Conservation (phyloP, 2,797 vertebrate genomes). For the Argyrosomus regius region DNA sequence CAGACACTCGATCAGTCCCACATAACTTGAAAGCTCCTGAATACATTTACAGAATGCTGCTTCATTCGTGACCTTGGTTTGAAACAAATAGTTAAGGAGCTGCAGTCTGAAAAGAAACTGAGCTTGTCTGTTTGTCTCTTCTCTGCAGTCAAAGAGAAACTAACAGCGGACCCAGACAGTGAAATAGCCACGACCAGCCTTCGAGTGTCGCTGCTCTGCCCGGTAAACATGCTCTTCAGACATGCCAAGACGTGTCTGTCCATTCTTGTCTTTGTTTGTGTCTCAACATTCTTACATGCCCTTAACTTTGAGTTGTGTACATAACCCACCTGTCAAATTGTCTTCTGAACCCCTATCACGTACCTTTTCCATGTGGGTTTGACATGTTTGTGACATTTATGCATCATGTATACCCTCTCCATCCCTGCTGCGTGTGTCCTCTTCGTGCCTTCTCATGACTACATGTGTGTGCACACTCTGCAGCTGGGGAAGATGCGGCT, state of each 20-base stretch:
- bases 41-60: neutral
- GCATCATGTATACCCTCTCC: slow-evolving; percentile 3
- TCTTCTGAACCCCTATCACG: slow-evolving; percentile 23
- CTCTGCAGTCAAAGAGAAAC: slow-evolving; percentile 95
- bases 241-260: slow-evolving; percentile 37
- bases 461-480: slow-evolving; percentile 14
- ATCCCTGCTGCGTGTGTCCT: slow-evolving; percentile 42
- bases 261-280: slow-evolving; percentile 25
- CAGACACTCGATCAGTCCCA: neutral
- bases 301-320: slow-evolving; percentile 6
- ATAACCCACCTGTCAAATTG: slow-evolving; percentile 24
- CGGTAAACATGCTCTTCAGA: slow-evolving; percentile 84
- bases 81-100: neutral
- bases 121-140: slow-evolving; percentile 51
- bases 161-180: slow-evolving; percentile 97
- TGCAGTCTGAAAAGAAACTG: neutral
- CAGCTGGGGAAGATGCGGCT: slow-evolving; percentile 98
- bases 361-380: slow-evolving; percentile 50
- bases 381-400: slow-evolving; percentile 46
- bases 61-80: slow-evolving; percentile 9
- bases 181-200: slow-evolving; percentile 99
- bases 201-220: slow-evolving; percentile 96
- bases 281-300: slow-evolving; percentile 20
- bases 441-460: slow-evolving; percentile 29
- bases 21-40: slow-evolving; percentile 3